Evolutionary conservation across 2,888 invertebrate species (phyloP).

Genomic region (Odontocolon sp.): DNA sequence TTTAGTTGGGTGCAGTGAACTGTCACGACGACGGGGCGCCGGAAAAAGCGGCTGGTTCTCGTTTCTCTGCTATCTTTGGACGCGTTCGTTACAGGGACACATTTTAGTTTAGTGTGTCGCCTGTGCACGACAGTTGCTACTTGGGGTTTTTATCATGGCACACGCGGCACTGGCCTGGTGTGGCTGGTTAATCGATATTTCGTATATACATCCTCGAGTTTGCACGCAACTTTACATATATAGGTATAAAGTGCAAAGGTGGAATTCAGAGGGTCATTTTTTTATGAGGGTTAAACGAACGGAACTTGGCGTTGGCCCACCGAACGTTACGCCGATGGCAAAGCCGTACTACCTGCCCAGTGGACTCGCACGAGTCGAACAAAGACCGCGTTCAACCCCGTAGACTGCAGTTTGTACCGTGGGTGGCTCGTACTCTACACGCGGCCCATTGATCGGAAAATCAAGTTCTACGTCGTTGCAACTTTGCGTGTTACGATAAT

Average conservation of each 20-base stretch:
- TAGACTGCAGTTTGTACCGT: slow-evolving; percentile 21
- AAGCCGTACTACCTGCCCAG: slow-evolving; percentile 42
- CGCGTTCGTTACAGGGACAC: slow-evolving; percentile 19
- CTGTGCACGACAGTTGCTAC: slow-evolving; percentile 45
- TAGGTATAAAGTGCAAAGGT: slow-evolving; percentile 32
- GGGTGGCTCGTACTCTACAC: neutral
- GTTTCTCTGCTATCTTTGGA: slow-evolving; percentile 58
- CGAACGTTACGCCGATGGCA: slow-evolving; percentile 44
- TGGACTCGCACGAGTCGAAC: slow-evolving; percentile 28
- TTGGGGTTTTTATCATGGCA: slow-evolving; percentile 36
- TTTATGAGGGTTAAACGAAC: neutral
- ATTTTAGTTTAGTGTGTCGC: slow-evolving; percentile 18
- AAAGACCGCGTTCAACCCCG: slow-evolving; percentile 56
- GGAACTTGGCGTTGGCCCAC: slow-evolving; percentile 11
- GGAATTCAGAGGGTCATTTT: slow-evolving; percentile 12
- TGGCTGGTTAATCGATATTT: slow-evolving; percentile 49
- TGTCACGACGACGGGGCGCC: slow-evolving; percentile 45
- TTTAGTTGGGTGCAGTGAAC: slow-evolving; percentile 57
- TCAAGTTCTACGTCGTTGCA: slow-evolving; percentile 1
- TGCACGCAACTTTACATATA: neutral
- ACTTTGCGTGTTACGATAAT: no score
- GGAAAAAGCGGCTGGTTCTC: slow-evolving; percentile 36
- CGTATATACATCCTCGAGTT: slow-evolving; percentile 41
- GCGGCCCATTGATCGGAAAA: neutral
- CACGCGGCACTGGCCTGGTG: slow-evolving; percentile 31